Evolutionary conservation across 2,888 invertebrate species (phyloP), one percentile per base, ranked within the genome.

Genomic region (Drymonia ruficornis): DNA sequence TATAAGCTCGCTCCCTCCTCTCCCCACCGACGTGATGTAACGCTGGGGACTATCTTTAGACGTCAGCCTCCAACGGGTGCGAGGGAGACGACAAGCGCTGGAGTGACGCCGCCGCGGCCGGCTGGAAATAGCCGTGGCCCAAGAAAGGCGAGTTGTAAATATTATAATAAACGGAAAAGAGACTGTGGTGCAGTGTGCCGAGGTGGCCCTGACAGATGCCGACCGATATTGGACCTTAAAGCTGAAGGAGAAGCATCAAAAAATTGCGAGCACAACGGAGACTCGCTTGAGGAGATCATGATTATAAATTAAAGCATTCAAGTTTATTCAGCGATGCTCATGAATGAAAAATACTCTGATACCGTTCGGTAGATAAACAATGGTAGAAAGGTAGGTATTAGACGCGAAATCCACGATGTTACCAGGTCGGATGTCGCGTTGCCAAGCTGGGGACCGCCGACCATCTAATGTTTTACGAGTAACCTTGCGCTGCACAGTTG

Each of bases 101-200:
- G 87, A 88, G 86, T 66, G 81, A 76, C 81, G 81, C 74, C 82
- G 75, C 76, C 74, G 67, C 72, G 69, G 77, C 73, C 80, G 76
- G 84, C 93, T 93, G 93, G 93, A 93, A 93, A 93, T 93, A 93
- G 93, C 85, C 84, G 83, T 91, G 87, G 90, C 83, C 94, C 94
- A 94, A 94, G 94, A 94, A 94, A 94, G 94, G 94, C 91, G 93
- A 91, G 84, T 89, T 84, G 86, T 90, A 89, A 89, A 92, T 91
- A 91, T 91, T 93, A 89, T 91, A 91, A 91, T 91, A 91, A 91
- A 89, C 91, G 85, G 89, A 86, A 88, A 90, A 91, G 79, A 78
- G 76, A 76, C 78, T 80, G 86, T 92, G 81, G 93, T 93, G 93
- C 93, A 92, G 93, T 93, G 93, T 93, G 93, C 93, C 92, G 90